phyloP scores from a whole-genome alignment of 92 coral and sea anemone species.

The Parazoanthus swiftii region DNA sequence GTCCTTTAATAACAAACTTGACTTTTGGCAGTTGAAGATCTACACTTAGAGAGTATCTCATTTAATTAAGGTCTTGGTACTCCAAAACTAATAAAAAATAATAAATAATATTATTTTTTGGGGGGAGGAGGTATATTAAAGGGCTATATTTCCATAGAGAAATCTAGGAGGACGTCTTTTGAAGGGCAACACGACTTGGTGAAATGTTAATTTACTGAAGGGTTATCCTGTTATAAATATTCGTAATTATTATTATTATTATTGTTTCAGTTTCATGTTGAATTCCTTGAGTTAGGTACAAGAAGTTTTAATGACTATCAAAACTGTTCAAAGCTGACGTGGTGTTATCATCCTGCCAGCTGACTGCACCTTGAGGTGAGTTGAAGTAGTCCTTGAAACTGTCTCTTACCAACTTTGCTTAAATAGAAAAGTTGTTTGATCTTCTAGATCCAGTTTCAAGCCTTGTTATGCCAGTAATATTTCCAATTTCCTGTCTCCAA shows the following conservation, averaged over 20 bases:
- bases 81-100: too few species aligned
- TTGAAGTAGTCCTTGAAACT: constrained; percentile 42
- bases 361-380: constrained; percentile 45
- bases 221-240: too few species aligned
- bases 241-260: too few species aligned
- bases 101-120: too few species aligned
- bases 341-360: constrained; percentile 35
- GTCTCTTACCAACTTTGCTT: constrained; percentile 38
- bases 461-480: constrained; percentile 27
- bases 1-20: constrained; percentile 23
- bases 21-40: constrained; percentile 3
- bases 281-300: background rate
- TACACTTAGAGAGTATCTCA: too few species aligned
- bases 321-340: constrained; percentile 40
- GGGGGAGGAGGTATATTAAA: too few species aligned
- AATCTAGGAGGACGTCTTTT: too few species aligned
- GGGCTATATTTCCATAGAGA: too few species aligned
- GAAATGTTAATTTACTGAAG: too few species aligned
- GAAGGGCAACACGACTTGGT: too few species aligned
- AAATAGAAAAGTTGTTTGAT: constrained; percentile 42
- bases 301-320: constrained; percentile 41
- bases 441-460: constrained; percentile 32
- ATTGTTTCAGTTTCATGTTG: too few species aligned
- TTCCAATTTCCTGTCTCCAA: constrained; percentile 42
- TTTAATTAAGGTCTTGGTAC: too few species aligned